Base-by-base conservation (phyloP, 2,888 invertebrate genomes). In the Orchesellides sinensis region DNA sequence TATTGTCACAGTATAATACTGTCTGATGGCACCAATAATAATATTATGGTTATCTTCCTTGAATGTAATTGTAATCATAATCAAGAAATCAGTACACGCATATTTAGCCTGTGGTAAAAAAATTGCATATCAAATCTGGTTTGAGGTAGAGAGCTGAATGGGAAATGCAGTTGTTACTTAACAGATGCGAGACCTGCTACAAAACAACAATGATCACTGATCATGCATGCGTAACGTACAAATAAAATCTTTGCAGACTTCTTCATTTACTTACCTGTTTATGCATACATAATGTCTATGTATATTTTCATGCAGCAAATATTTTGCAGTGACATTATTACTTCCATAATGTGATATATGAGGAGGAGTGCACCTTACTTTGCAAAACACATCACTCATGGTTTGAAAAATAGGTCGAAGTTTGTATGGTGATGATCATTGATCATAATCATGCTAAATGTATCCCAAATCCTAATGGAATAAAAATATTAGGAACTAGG, bases 21-120 rank as follows among this genome's bases (percentile, higher is more conserved):
- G 49, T 8, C n/a, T 49, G 10, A 4, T 54, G 54, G 54, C 54
- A 54, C 54, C 3, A 21, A 54, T 23, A n/a, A n/a, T n/a, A n/a
- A n/a, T n/a, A n/a, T n/a, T n/a, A 21, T 59, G 32, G 59, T 59
- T 59, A 59, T 59, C 59, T 59, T 59, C 59, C 59, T 59, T 25
- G 32, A 59, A 59, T 32, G 49, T 49, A 21, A 35, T 8, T 35
- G 35, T 12, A 35, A 35, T 35, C 35, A 35, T 35, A 35, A 49
- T 49, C 49, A 49, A 49, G 49, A 49, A 49, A 49, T 49, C 49
- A 49, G 49, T 49, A 21, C 49, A 21, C 21, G 49, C 49, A 49
- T n/a, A n/a, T n/a, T 40, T 40, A 14, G n/a, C 40, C 14, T 40
- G 40, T 40, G 40, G 40, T 40, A n/a, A n/a, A n/a, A n/a, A n/a